Conservation (phyloP, 2,113 vertebrate species). For the Suricata suricatta region DNA sequence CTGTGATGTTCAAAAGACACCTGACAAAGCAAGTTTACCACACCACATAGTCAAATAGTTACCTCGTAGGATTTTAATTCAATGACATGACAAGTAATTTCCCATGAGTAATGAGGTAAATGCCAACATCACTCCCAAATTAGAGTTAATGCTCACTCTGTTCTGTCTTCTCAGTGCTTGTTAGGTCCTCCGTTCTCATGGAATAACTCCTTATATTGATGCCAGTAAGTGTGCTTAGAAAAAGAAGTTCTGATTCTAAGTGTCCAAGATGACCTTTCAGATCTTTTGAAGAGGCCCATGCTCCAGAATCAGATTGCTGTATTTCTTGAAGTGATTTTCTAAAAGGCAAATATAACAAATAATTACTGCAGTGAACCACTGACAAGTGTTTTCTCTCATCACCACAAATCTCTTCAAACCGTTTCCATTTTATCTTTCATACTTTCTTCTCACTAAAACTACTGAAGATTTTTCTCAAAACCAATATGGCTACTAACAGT, state of each 20-base stretch:
- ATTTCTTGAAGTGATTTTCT: conserved; percentile 76
- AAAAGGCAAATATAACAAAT: conserved; percentile 55
- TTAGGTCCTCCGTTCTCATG: conserved; percentile 82
- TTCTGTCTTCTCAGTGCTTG: conserved; percentile 13
- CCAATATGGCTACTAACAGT: not conserved
- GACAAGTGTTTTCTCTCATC: not conserved
- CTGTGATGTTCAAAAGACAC: not conserved
- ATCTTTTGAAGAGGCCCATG: conserved; percentile 35
- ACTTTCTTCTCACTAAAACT: conserved; percentile 10
- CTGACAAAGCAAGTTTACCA: not conserved
- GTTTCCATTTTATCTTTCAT: conserved; percentile 21
- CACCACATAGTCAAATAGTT: not conserved
- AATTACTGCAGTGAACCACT: conserved; percentile 18
- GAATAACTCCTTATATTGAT: conserved; percentile 87
- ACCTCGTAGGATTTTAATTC: conserved; percentile 9
- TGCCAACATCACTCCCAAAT: not conserved
- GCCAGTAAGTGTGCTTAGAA: conserved; percentile 86
- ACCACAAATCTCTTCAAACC: not conserved
- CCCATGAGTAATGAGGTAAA: not conserved
- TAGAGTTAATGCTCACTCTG: conserved; percentile 83
- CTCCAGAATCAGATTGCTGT: not conserved
- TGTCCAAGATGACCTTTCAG: conserved; percentile 84
- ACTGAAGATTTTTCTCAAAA: conserved; percentile 39
- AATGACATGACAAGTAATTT: not conserved
- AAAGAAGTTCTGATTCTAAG: conserved; percentile 85